Evolutionary conservation across 2,797 vertebrate species (phyloP).

Genomic region (Erithacus rubecula): DNA sequence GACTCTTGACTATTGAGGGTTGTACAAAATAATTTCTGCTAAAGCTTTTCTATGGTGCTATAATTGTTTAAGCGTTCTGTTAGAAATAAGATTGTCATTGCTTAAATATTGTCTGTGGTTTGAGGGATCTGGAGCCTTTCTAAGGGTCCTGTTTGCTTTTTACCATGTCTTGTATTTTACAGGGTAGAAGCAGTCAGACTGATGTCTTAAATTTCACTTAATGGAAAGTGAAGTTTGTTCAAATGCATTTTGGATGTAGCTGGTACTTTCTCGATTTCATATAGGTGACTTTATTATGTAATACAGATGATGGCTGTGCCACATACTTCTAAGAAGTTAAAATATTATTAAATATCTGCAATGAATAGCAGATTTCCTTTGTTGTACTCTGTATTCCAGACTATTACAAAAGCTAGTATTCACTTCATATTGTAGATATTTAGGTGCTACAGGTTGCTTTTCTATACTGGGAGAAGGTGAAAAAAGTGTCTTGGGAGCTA

Average conservation of each 20-base stretch:
- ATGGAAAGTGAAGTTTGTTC: background rate
- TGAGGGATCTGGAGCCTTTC: background rate
- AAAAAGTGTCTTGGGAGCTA: background rate
- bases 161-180: background rate
- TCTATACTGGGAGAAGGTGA: accelerated
- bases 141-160: background rate
- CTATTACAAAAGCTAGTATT: background rate
- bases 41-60: accelerated
- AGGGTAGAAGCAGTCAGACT: background rate
- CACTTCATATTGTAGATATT: background rate
- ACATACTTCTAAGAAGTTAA: background rate
- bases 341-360: background rate
- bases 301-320: background rate
- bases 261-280: background rate
- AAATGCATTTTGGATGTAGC: background rate
- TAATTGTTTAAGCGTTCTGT: background rate
- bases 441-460: background rate
- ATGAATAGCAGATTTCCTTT: background rate
- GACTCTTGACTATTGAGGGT: background rate
- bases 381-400: background rate
- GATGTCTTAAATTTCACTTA: background rate
- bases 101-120: background rate
- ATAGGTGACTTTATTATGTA: background rate
- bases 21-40: background rate
- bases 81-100: background rate